These are phyloP conservation scores for Brachyrhaphis roseni DNA, from an alignment of 2,797 vertebrate genomes.

Conservation along the genomic window DNA sequence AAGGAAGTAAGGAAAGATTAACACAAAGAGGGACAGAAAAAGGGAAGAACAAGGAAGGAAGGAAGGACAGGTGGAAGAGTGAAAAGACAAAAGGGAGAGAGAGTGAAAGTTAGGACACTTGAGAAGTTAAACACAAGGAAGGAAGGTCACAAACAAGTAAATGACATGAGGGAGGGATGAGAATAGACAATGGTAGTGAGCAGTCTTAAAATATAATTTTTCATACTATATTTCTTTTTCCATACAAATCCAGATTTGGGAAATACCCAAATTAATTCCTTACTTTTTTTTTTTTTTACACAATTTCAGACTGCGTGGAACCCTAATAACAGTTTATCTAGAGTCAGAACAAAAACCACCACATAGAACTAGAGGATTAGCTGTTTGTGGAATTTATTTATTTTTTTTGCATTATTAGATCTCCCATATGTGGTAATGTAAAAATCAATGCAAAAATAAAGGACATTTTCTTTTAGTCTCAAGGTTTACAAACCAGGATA, in stretches of 20 bases:
- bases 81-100: neutral
- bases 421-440: neutral
- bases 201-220: neutral
- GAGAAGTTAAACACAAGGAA: neutral
- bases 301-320: neutral
- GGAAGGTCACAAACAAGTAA: neutral
- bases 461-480: neutral
- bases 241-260: neutral
- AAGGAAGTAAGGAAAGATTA: neutral
- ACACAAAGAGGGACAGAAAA: neutral
- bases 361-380: neutral
- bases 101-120: neutral
- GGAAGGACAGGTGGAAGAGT: neutral
- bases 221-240: neutral
- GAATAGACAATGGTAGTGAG: neutral
- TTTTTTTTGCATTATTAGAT: neutral
- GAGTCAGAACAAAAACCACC: neutral
- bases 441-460: neutral
- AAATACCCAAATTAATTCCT: neutral
- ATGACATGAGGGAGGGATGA: neutral
- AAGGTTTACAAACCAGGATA: neutral
- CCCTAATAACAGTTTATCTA: neutral
- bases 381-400: neutral
- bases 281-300: neutral
- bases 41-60: neutral